Base-by-base conservation (phyloP, 2,888 invertebrate species). In the Allolobophora icterica region DNA sequence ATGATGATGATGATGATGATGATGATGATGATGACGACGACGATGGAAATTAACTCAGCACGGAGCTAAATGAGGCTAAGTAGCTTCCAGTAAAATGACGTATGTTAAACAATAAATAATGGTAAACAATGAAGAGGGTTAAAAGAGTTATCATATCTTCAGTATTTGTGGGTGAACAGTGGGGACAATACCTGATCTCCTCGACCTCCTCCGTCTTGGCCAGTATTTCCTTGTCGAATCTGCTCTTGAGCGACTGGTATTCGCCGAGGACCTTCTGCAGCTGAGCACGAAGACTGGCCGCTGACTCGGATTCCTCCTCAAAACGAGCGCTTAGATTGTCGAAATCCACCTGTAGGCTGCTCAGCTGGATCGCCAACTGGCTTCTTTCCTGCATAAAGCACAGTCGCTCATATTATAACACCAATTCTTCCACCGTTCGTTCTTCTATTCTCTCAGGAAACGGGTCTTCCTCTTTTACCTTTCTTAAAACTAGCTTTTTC, bases 291-390 rank as follows among this genome's bases (percentile, higher is more conserved):
- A 99, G 97, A 96, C 98, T 99, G 96, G 99, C 96, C 95, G 99
- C 97, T 93, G 98, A 98, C 96, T 99, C 99, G 92, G 98, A 97
- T 96, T 99, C 99, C 96, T 99, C 99, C 96, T 99, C 99, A 94
- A 99, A 96, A 96, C 99, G 98, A 93, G 98, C 97, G 95, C 98
- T 98, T 94, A 98, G 92, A 93, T 94, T 94, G 93, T 95, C 95
- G 92, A 92, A 95, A 93, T 95, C 95, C 89, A 93, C 93, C 93
- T 95, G 95, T 91, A 95, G 94, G 90, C 94, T 94, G 90, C 93
- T 93, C 52, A 95, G 92, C 92, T 94, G 94, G 84, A 94, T 94
- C 92, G 94, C 94, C 90, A 95, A 94, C 93, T 94, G 94, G 93
- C 94, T 94, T 92, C 95, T 91, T 58, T 90, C 89, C 92, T 92